Percentiles rank a stretch among this genome's conserved stretches.
Conservation (phyloP, 2,113 vertebrate genomes). For the Paedocypris sp. region DNA sequence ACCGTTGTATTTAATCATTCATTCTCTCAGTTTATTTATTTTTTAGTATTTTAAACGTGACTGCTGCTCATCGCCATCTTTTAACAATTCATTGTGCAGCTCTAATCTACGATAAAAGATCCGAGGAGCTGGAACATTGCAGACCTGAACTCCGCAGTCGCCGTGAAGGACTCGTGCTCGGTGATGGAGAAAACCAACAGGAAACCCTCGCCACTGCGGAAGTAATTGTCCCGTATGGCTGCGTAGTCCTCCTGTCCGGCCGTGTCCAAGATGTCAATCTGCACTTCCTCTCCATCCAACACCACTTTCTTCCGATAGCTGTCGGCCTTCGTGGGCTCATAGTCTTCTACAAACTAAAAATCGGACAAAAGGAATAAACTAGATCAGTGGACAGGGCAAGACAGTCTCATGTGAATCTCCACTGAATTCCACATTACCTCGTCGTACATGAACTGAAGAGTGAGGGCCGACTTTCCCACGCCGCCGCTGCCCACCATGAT, state of each 20-base stretch:
- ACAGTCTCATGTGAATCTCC: background rate
- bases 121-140: background rate
- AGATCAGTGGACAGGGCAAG: background rate
- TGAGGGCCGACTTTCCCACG: conserved; percentile 39
- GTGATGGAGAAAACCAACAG: conserved; percentile 38
- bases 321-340: conserved; percentile 39
- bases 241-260: conserved; percentile 36
- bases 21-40: no score
- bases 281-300: conserved; percentile 36
- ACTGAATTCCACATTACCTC: no score
- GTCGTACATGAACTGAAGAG: conserved; percentile 41
- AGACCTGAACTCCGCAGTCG: conserved; percentile 35
- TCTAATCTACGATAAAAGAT: no score
- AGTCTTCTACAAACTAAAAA: conserved; percentile 36
- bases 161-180: conserved; percentile 35
- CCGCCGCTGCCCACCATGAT: conserved; percentile 41
- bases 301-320: conserved; percentile 39
- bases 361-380: background rate
- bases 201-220: conserved; percentile 38
- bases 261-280: conserved; percentile 39
- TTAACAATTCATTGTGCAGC: no score
- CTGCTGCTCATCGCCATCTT: no score
- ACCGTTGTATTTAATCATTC: no score
- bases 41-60: no score
- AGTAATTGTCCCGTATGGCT: conserved; percentile 38